Conservation (phyloP, 2,888 invertebrate species). For the Pyrrhosoma nymphula region DNA sequence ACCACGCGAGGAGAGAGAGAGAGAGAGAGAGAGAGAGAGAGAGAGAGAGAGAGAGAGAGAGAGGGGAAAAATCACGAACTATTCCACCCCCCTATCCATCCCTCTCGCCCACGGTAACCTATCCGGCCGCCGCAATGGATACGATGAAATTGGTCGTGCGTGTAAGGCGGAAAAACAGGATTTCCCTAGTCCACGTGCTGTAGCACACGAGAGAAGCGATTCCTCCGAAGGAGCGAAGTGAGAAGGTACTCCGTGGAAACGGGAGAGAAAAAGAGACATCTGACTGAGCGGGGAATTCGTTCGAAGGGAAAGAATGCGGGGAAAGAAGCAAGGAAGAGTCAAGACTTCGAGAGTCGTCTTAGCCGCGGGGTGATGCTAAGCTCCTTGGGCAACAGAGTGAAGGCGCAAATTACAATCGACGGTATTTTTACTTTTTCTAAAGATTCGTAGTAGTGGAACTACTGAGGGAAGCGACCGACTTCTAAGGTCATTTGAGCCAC, state of each 20-base stretch:
- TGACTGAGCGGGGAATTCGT: background rate
- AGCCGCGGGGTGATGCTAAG: too few relatives aligned
- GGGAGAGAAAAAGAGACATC: background rate
- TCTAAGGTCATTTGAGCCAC: too few relatives aligned
- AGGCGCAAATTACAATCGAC: too few relatives aligned
- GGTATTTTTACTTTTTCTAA: too few relatives aligned
- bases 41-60: background rate
- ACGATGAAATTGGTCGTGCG: constrained; percentile 16
- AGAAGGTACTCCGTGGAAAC: background rate
- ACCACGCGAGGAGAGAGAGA: background rate
- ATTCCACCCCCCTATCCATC: background rate
- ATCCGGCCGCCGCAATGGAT: background rate
- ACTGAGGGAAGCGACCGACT: too few relatives aligned
- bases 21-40: background rate
- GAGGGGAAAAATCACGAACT: background rate
- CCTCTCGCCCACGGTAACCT: background rate
- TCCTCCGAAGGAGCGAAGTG: background rate
- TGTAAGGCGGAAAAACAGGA: constrained; percentile 1
- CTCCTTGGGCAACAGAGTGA: too few relatives aligned
- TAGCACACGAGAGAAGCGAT: background rate
- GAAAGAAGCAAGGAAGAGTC: background rate
- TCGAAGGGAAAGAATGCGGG: background rate
- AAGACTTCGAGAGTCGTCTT: too few relatives aligned
- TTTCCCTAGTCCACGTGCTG: background rate
- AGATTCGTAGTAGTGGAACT: too few relatives aligned